A percentile compares a stretch with the other conserved stretches of the same genome.
These are phyloP conservation scores for Drosophila atroscutellata DNA, from an alignment of 2,888 invertebrate species.

Conservation along the genomic window DNA sequence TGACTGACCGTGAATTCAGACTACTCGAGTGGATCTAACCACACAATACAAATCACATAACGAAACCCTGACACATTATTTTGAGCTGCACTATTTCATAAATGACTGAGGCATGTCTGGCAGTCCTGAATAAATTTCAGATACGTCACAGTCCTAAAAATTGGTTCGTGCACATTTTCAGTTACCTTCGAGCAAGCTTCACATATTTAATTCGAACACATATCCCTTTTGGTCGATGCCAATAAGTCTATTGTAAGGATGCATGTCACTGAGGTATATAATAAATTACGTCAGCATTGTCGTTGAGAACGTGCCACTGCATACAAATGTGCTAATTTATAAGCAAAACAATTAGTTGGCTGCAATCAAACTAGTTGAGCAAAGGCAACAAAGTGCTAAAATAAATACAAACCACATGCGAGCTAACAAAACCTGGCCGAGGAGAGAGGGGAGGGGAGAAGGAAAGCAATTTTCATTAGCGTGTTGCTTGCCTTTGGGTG, in stretches of 20 bases:
- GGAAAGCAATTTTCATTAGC: conserved; percentile 76
- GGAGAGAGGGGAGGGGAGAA: neutral
- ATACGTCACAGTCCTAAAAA: neutral
- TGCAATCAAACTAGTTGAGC: conserved; percentile 64
- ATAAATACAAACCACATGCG: conserved; percentile 26
- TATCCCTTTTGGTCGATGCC: conserved; percentile 16
- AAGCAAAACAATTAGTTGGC: conserved; percentile 77
- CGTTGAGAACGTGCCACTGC: conserved; percentile 53
- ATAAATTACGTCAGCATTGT: conserved; percentile 75
- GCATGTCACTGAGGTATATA: conserved; percentile 46
- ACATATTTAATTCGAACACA: conserved; percentile 13
- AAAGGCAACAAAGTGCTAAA: conserved; percentile 29
- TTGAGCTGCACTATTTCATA: neutral
- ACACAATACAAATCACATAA: neutral
- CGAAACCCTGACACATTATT: neutral
- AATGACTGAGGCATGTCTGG: neutral
- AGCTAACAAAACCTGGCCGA: neutral
- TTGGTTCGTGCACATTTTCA: neutral
- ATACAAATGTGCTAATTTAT: conserved; percentile 79
- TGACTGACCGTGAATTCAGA: neutral
- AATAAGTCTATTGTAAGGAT: conserved; percentile 27
- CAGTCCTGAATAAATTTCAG: neutral
- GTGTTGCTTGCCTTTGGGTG: conserved; percentile 9
- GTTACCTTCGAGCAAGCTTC: neutral
- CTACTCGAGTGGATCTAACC: neutral